Percentiles rank a stretch among this genome's conserved stretches.
Evolutionary conservation across 2,113 vertebrate genomes (phyloP).

Genomic region (Neomonachus schauinslandi): DNA sequence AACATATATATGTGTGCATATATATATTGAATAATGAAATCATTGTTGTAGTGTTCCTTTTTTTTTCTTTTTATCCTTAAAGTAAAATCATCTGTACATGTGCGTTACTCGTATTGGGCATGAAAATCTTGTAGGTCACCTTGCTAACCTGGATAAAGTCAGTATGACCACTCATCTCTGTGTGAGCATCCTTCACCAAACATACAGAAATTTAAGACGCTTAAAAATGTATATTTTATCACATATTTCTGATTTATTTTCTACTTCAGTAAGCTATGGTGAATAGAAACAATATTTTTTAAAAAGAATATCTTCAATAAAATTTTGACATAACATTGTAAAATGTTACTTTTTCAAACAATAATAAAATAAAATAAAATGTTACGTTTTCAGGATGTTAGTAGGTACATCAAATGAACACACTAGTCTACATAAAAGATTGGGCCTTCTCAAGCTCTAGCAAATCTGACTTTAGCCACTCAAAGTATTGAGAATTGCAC

Average conservation of each 20-base stretch:
- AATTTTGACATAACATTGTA: not conserved
- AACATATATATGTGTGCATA: not conserved
- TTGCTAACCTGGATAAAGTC: not conserved
- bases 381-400: not conserved
- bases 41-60: not conserved
- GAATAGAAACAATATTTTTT: not conserved
- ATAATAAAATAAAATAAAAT: not conserved
- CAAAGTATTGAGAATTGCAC: not conserved
- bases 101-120: not conserved
- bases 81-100: not conserved
- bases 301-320: not conserved
- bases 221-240: not conserved
- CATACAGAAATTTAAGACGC: not conserved
- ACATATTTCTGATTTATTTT: not conserved
- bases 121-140: not conserved
- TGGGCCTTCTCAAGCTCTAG: not conserved
- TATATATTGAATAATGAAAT: not conserved
- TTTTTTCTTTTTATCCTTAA: not conserved
- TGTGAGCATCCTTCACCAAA: not conserved
- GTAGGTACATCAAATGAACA: not conserved
- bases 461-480: not conserved
- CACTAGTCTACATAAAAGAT: not conserved
- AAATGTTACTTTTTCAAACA: not conserved
- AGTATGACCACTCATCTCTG: not conserved
- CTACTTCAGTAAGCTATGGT: not conserved